Conservation (phyloP, 2,113 vertebrate genomes). For the Semicossyphus pulcher region DNA sequence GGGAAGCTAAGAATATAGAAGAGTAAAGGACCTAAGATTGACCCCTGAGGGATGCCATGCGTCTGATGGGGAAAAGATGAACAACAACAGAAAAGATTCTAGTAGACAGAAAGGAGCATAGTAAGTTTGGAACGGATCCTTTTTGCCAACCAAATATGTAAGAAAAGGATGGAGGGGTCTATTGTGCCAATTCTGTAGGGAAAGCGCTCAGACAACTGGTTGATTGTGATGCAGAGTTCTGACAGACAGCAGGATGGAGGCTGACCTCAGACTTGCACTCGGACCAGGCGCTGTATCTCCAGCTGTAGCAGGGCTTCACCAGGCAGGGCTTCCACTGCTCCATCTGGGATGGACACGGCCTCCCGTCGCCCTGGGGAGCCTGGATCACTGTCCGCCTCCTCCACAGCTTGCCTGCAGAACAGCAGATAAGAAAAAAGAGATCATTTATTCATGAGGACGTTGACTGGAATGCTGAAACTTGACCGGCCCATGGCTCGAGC, state of each 20-base stretch:
- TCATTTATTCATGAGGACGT: slow-evolving; percentile 6
- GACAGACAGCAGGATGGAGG: background rate
- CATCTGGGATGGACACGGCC: slow-evolving; percentile 91
- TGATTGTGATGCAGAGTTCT: background rate
- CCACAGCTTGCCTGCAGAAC: slow-evolving; percentile 89
- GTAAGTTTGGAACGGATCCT: too few species aligned
- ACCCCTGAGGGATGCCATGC: too few species aligned
- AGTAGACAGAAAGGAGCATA: too few species aligned
- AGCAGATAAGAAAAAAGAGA: slow-evolving; percentile 1
- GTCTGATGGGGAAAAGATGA: too few species aligned
- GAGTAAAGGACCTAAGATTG: too few species aligned
- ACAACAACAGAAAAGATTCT: too few species aligned
- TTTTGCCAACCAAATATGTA: too few species aligned
- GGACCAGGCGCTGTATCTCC: slow-evolving; percentile 93
- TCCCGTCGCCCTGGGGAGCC: slow-evolving; percentile 94
- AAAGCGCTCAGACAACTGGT: background rate
- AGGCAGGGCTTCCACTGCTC: slow-evolving; percentile 97
- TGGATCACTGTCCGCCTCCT: slow-evolving; percentile 90
- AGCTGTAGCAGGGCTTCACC: slow-evolving; percentile 93
- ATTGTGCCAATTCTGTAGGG: background rate
- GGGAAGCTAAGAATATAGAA: too few species aligned
- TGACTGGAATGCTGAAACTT: slow-evolving; percentile 1
- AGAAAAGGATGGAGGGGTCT: background rate
- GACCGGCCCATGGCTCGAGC: background rate
- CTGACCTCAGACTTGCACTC: slow-evolving; percentile 92